These are phyloP conservation scores for Amitus sp. DNA, from an alignment of 2,888 invertebrate species.

Conservation along the genomic window DNA sequence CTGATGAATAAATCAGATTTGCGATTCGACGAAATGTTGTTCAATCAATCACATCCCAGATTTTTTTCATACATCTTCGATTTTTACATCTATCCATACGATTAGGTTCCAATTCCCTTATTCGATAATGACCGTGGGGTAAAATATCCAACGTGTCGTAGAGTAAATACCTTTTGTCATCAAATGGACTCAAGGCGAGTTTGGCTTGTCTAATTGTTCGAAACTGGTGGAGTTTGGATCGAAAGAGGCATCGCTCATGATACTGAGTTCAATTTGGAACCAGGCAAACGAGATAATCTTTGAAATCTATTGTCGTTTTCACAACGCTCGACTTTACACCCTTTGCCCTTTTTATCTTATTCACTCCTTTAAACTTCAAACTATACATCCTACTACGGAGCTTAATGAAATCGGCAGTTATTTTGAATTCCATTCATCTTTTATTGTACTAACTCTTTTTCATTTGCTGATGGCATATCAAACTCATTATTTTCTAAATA, in stretches of 20 bases:
- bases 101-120: neutral
- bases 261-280: neutral
- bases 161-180: constrained; percentile 21
- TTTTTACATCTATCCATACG: too few relatives aligned
- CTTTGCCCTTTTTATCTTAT: constrained; percentile 39
- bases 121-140: constrained; percentile 6
- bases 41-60: too few relatives aligned
- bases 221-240: constrained; percentile 11
- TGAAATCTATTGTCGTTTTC: constrained; percentile 24
- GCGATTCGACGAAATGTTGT: too few relatives aligned
- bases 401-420: constrained; percentile 49
- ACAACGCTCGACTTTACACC: constrained; percentile 36
- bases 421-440: constrained; percentile 51
- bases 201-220: constrained; percentile 12
- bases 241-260: constrained; percentile 15
- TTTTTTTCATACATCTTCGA: too few relatives aligned
- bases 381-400: constrained; percentile 34
- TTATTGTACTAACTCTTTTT: constrained; percentile 53
- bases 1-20: constrained; percentile 18
- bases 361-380: constrained; percentile 23
- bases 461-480: constrained; percentile 23
- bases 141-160: constrained; percentile 8
- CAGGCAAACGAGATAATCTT: constrained; percentile 28
- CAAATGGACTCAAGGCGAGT: constrained; percentile 14
- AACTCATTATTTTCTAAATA: constrained; percentile 27